These are phyloP conservation scores for Zaprionus vittiger DNA, from an alignment of 1,140 invertebrate genomes.

Conservation along the genomic window DNA sequence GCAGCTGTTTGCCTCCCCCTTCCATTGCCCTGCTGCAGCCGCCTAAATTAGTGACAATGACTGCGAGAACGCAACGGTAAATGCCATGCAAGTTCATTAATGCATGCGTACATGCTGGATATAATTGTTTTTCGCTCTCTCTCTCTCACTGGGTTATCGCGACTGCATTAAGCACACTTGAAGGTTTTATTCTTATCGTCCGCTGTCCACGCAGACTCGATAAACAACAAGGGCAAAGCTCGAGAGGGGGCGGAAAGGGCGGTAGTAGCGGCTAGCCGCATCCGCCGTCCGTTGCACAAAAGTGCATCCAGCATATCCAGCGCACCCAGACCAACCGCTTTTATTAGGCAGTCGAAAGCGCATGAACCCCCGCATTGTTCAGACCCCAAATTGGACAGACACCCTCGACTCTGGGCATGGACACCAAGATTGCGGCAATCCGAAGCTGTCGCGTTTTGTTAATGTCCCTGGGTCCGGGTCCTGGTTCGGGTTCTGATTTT, in stretches of 20 bases:
- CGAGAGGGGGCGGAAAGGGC: neutral
- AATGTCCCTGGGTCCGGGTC: conserved; percentile 16
- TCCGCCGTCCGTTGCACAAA: conserved; percentile 52
- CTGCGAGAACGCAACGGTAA: conserved; percentile 14
- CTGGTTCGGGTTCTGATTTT: neutral
- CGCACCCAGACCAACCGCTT: conserved; percentile 32
- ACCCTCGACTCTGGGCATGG: neutral
- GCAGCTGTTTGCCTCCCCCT: conserved; percentile 8
- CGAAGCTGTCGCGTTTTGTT: conserved; percentile 39
- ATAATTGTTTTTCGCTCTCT: conserved; percentile 1
- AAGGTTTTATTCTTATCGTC: conserved; percentile 69
- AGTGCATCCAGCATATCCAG: conserved; percentile 46
- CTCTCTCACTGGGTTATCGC: neutral
- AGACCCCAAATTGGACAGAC: conserved; percentile 27
- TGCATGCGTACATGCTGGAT: conserved; percentile 9
- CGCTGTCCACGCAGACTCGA: conserved; percentile 56
- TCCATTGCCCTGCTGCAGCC: neutral
- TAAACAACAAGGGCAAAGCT: conserved; percentile 49
- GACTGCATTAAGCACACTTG: conserved; percentile 38
- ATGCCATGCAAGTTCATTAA: conserved; percentile 22
- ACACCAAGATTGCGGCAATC: conserved; percentile 18
- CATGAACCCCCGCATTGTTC: conserved; percentile 30
- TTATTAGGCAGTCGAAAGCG: conserved; percentile 46
- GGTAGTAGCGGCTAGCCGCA: neutral
- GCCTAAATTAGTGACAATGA: conserved; percentile 59